phyloP scores from a whole-genome alignment of 2,113 vertebrate genomes.

The Limnothrissa miodon region DNA sequence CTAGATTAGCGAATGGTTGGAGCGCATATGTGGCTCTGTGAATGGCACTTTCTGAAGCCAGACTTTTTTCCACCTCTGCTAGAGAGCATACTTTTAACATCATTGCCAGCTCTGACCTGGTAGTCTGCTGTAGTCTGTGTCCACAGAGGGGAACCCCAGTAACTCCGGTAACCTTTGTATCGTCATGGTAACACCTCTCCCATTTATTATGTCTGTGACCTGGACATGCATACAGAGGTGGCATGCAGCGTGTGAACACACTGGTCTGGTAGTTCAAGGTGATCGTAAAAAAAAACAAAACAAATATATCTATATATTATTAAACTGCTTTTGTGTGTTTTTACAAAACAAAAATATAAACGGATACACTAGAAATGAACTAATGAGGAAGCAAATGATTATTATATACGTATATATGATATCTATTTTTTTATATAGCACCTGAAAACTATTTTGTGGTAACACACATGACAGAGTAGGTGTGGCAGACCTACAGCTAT shows the following conservation, averaged over 20 bases:
- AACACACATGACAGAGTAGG: conserved; percentile 63
- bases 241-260: conserved; percentile 13
- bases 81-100: neutral
- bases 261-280: conserved; percentile 7
- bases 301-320: conserved; percentile 41
- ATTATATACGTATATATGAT: conserved; percentile 63
- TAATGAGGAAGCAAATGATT: conserved; percentile 60
- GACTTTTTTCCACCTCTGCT: neutral
- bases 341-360: conserved; percentile 52
- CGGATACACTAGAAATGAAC: conserved; percentile 60
- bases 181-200: neutral
- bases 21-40: too few species aligned
- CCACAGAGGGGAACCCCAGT: neutral
- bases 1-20: too few species aligned
- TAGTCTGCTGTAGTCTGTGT: neutral
- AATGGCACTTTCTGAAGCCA: neutral
- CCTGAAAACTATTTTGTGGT: conserved; percentile 69
- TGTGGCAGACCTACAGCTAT: conserved; percentile 49
- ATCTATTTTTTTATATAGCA: conserved; percentile 74
- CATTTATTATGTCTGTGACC: neutral
- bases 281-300: neutral
- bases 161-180: neutral
- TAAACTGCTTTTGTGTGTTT: conserved; percentile 53
- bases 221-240: conserved; percentile 10
- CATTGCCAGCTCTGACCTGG: neutral